phyloP scores from a whole-genome alignment of 1,140 invertebrate genomes.

The Mercenaria mercenaria region DNA sequence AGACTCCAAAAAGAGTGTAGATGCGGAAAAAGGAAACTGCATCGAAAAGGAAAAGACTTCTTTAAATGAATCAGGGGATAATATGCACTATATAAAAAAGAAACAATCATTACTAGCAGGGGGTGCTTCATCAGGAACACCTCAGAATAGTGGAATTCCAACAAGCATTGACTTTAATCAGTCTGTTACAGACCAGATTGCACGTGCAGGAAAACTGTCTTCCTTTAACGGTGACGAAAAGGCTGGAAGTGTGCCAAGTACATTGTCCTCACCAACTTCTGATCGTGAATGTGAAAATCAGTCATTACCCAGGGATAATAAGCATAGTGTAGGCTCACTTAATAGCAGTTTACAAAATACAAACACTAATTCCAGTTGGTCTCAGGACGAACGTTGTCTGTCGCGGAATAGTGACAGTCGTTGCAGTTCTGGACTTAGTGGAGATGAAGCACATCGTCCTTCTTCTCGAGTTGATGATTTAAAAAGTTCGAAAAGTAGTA shows the following conservation, averaged over 20 bases:
- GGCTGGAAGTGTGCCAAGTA: slow-evolving; percentile 32
- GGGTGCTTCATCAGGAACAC: slow-evolving; percentile 80
- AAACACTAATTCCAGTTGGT: slow-evolving; percentile 36
- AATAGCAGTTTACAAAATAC: slow-evolving; percentile 24
- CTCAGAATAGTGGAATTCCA: slow-evolving; percentile 69
- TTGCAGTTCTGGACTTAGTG: slow-evolving; percentile 72
- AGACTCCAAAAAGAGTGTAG: slow-evolving; percentile 11
- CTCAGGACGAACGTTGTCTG: slow-evolving; percentile 53
- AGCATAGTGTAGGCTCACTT: not conserved
- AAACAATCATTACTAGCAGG: slow-evolving; percentile 82
- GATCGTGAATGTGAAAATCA: slow-evolving; percentile 35
- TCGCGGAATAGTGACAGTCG: slow-evolving; percentile 74
- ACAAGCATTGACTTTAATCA: slow-evolving; percentile 82
- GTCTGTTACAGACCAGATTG: slow-evolving; percentile 83
- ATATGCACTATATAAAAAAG: slow-evolving; percentile 84
- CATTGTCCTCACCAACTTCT: slow-evolving; percentile 64
- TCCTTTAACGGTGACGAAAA: slow-evolving; percentile 74
- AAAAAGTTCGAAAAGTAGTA: slow-evolving; percentile 79
- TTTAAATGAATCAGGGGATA: slow-evolving; percentile 74
- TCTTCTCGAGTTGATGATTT: slow-evolving; percentile 79
- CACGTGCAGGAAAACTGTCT: slow-evolving; percentile 76
- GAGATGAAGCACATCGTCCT: slow-evolving; percentile 76
- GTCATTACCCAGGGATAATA: slow-evolving; percentile 23
- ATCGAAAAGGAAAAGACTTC: slow-evolving; percentile 17
- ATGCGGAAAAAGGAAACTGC: slow-evolving; percentile 9